Percentiles rank a stretch among this genome's conserved stretches.
Conservation (phyloP, 2,888 invertebrate species). For the Coecobrya sp. region DNA sequence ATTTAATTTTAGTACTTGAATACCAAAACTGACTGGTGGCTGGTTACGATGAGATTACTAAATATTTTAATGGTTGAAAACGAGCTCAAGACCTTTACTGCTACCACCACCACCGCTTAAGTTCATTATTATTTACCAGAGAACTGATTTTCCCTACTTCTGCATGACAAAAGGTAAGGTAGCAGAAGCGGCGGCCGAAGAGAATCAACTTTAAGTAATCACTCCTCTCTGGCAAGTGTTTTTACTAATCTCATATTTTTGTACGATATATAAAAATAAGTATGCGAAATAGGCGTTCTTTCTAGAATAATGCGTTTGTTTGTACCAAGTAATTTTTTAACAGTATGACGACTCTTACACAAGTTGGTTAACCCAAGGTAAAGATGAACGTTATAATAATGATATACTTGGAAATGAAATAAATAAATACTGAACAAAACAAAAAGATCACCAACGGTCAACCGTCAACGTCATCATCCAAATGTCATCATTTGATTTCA, state of each 20-base stretch:
- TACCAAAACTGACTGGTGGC: conserved; percentile 32
- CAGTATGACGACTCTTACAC: conserved; percentile 1
- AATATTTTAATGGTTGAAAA: conserved; percentile 52
- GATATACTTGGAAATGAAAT: not conserved
- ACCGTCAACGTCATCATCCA: conserved; percentile 27
- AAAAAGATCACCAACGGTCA: conserved; percentile 48
- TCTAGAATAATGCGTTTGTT: not conserved
- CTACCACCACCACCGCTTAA: conserved; percentile 1
- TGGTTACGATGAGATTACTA: conserved; percentile 42
- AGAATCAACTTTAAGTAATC: not conserved
- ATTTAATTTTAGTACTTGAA: conserved; percentile 68
- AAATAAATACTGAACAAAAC: not conserved
- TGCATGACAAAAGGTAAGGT: not conserved
- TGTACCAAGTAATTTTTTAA: not conserved
- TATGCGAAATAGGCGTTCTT: not conserved
- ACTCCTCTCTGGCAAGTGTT: not conserved
- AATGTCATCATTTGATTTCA: conserved; percentile 51
- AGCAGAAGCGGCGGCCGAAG: too few relatives aligned
- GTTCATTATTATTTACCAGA: not conserved
- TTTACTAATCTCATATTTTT: conserved; percentile 21
- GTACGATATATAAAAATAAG: not conserved
- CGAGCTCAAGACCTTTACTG: conserved; percentile 55
- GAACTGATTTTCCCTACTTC: not conserved
- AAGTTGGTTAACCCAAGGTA: conserved; percentile 49
- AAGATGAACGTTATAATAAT: not conserved